A percentile compares a stretch with the other conserved stretches of the same genome.
Conservation (phyloP, 2,888 invertebrate genomes). For the Agapetus fuscipes region DNA sequence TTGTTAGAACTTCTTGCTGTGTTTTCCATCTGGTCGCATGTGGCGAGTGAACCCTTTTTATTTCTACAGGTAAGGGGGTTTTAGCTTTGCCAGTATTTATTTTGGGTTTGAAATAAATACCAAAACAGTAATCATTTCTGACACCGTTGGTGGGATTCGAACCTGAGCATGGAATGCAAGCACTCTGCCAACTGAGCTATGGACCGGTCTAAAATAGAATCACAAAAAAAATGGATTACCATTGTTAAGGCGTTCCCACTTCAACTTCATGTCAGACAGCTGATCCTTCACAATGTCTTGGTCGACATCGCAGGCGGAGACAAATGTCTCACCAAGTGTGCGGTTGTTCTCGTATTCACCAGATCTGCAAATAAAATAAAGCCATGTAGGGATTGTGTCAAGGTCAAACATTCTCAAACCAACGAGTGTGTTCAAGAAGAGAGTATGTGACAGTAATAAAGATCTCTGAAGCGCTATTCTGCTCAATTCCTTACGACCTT, state of each 20-base stretch:
- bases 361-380: constrained; percentile 40
- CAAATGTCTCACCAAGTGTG: constrained; percentile 78
- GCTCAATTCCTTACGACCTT: no score
- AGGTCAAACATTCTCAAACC: background rate
- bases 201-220: background rate
- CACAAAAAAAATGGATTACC: constrained; percentile 36
- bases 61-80: no score
- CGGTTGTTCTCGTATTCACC: constrained; percentile 88
- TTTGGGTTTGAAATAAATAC: no score
- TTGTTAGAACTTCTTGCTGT: no score
- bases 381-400: background rate
- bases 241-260: constrained; percentile 88
- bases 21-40: no score
- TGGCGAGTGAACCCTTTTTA: no score
- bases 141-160: background rate
- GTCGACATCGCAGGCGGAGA: constrained; percentile 81
- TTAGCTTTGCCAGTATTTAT: no score
- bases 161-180: background rate
- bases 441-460: no score
- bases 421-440: no score
- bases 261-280: constrained; percentile 67
- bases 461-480: no score
- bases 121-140: no score
- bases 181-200: background rate
- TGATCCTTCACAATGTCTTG: constrained; percentile 82